phyloP scores from a whole-genome alignment of 1,140 invertebrate genomes.

The Caenorhabditis brenneri region DNA sequence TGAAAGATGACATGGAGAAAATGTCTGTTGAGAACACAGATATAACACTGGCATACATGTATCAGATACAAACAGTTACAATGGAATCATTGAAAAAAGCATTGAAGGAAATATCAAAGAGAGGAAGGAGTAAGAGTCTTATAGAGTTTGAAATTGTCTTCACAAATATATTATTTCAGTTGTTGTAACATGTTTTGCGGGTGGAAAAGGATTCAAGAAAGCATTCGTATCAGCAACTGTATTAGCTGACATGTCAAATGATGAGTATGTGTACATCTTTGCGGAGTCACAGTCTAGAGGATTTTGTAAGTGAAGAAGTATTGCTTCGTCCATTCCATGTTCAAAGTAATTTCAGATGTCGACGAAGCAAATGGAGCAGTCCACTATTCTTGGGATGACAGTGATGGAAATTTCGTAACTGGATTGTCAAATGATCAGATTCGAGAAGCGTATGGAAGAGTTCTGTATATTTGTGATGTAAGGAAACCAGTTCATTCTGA shows the following conservation, averaged over 20 bases:
- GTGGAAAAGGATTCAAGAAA: background rate
- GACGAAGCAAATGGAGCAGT: background rate
- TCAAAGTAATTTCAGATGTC: background rate
- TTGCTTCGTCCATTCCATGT: background rate
- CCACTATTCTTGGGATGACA: slow-evolving; percentile 2
- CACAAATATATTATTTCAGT: background rate
- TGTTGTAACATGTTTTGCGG: background rate
- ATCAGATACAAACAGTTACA: background rate
- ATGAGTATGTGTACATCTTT: slow-evolving; percentile 47
- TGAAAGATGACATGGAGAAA: slow-evolving; percentile 21
- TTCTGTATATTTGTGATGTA: slow-evolving; percentile 11
- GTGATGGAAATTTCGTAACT: background rate
- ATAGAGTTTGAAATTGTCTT: background rate
- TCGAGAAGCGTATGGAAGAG: background rate
- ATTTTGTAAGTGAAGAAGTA: background rate
- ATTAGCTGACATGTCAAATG: background rate
- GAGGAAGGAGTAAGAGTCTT: slow-evolving; percentile 5
- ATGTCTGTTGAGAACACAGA: background rate
- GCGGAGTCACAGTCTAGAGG: slow-evolving; percentile 18
- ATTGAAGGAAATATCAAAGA: background rate
- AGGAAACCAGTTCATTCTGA: background rate
- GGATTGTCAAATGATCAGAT: background rate
- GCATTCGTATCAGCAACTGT: background rate
- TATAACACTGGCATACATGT: background rate
- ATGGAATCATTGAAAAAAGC: background rate